Evolutionary conservation across 2,888 invertebrate genomes (phyloP).

Genomic region (Morinoia aosen): DNA sequence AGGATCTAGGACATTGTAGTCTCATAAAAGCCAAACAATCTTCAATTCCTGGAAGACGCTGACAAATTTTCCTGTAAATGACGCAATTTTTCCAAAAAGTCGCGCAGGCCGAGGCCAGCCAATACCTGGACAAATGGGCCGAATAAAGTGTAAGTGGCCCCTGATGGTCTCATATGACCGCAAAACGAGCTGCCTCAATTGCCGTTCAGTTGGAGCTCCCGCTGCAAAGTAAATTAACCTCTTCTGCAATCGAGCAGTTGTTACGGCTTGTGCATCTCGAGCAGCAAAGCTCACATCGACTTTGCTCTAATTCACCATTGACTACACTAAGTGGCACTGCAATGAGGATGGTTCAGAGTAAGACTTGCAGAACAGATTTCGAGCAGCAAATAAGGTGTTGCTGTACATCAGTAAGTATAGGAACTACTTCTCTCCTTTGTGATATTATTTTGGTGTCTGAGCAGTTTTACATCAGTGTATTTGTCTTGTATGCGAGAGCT

Average conservation of each 20-base stretch:
- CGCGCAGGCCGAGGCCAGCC: neutral
- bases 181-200: constrained; percentile 17
- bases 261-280: neutral
- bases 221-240: neutral
- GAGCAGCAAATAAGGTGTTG: neutral
- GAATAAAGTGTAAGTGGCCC: constrained; percentile 10
- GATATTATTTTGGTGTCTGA: neutral
- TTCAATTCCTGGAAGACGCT: neutral
- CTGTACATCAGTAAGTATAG: neutral
- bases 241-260: neutral
- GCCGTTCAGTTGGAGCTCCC: neutral
- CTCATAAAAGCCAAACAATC: neutral
- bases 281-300: neutral
- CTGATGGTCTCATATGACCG: neutral
- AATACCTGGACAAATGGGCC: constrained; percentile 10
- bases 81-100: neutral
- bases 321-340: neutral
- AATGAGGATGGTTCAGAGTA: neutral
- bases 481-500: neutral
- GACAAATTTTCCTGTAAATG: neutral
- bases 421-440: neutral
- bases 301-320: neutral
- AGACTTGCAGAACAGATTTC: neutral
- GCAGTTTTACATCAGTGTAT: neutral
- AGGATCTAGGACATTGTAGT: neutral